phyloP scores from a whole-genome alignment of 1,140 invertebrate species.

The Formica selysi region DNA sequence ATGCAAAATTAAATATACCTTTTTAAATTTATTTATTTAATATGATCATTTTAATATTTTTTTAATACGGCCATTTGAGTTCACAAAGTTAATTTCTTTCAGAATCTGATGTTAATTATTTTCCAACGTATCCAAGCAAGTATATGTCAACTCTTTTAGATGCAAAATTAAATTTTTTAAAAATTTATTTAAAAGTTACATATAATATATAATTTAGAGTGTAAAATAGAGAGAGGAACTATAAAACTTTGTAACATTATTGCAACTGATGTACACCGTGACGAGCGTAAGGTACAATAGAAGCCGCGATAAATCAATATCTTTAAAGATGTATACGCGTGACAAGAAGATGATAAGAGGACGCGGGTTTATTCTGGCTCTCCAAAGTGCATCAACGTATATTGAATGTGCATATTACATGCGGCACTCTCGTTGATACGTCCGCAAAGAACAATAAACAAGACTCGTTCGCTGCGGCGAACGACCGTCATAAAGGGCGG shows the following conservation, averaged over 20 bases:
- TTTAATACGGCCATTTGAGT: not conserved
- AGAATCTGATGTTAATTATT: not conserved
- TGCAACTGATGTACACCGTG: not conserved
- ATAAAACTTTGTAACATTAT: not conserved
- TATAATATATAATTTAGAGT: not conserved
- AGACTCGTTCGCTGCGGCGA: slow-evolving; percentile 30
- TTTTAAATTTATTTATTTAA: not conserved
- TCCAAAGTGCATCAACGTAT: slow-evolving; percentile 41
- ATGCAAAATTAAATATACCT: too few species aligned
- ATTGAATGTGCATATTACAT: slow-evolving; percentile 56
- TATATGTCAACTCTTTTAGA: not conserved
- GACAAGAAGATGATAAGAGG: slow-evolving; percentile 11
- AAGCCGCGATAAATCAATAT: slow-evolving; percentile 7
- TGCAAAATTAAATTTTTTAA: not conserved
- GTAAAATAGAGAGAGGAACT: not conserved
- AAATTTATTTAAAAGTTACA: not conserved
- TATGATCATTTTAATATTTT: not conserved
- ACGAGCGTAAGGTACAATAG: not conserved
- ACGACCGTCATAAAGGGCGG: slow-evolving; percentile 49
- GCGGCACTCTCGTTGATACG: slow-evolving; percentile 43
- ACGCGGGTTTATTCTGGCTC: slow-evolving; percentile 11
- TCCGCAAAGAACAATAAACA: slow-evolving; percentile 48
- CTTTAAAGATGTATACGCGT: not conserved
- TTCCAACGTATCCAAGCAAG: too few species aligned
- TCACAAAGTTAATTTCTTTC: not conserved